phyloP scores from a whole-genome alignment of 2,113 vertebrate genomes.

The Andinoacara biseriatus region DNA sequence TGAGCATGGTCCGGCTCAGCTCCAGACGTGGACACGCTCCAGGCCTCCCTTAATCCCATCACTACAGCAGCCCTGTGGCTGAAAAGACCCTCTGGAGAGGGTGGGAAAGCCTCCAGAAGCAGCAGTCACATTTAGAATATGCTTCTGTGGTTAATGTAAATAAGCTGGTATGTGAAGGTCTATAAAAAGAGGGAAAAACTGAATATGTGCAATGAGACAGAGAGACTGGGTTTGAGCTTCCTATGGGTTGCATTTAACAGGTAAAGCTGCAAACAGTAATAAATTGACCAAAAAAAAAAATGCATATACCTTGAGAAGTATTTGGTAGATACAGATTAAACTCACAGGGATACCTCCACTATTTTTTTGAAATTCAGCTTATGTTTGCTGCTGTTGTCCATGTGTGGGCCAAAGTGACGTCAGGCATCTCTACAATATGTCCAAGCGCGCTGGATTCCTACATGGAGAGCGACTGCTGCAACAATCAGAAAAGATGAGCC shows the following conservation, averaged over 20 bases:
- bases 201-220: constrained; percentile 4
- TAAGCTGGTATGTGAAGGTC: constrained; percentile 54
- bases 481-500: not conserved
- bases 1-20: constrained; percentile 65
- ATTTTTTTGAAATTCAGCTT: constrained; percentile 5
- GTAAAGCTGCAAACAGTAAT: constrained; percentile 20
- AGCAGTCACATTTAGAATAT: constrained; percentile 70
- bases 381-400: not conserved
- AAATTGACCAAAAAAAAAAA: constrained; percentile 40
- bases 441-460: not conserved
- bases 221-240: constrained; percentile 13
- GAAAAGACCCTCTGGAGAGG: constrained; percentile 76
- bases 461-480: not conserved
- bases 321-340: constrained; percentile 32
- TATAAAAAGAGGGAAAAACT: constrained; percentile 33
- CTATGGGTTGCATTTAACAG: constrained; percentile 3
- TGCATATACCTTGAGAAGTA: constrained; percentile 18
- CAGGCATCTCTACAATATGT: too few species aligned
- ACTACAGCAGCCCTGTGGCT: constrained; percentile 66
- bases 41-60: constrained; percentile 77
- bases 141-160: constrained; percentile 72
- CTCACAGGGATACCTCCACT: constrained; percentile 44
- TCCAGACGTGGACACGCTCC: constrained; percentile 74
- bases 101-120: constrained; percentile 71
- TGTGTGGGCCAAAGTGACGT: not conserved